These are phyloP conservation scores for Remorina albescens DNA, from an alignment of 2,797 vertebrate species.

Conservation along the genomic window DNA sequence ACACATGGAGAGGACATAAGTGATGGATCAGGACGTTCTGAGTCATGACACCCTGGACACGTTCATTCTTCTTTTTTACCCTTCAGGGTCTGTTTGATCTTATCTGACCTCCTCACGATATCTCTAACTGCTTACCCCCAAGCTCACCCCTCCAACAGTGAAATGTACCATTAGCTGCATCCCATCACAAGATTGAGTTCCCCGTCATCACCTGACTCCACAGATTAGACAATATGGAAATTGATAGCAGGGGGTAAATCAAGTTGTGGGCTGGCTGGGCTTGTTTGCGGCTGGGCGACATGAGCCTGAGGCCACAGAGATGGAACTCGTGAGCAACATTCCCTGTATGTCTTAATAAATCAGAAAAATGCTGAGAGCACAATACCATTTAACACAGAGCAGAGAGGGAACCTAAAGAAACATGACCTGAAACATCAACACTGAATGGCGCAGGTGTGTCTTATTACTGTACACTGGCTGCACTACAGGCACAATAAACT, in stretches of 20 bases:
- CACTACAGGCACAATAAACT: too few relatives aligned
- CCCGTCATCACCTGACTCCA: conserved; percentile 65
- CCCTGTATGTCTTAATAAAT: conserved; percentile 61
- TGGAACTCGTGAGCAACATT: conserved; percentile 42
- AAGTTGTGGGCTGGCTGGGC: conserved; percentile 47
- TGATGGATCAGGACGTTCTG: conserved; percentile 6
- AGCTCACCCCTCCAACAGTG: neutral
- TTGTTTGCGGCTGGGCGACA: conserved; percentile 37
- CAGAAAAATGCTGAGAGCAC: conserved; percentile 39
- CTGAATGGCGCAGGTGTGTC: conserved; percentile 6
- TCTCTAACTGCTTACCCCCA: neutral
- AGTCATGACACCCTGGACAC: neutral
- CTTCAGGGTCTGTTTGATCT: neutral
- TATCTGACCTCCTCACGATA: conserved; percentile 40
- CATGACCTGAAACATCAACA: conserved; percentile 7
- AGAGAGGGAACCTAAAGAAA: conserved; percentile 1
- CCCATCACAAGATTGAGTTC: conserved; percentile 51
- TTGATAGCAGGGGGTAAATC: conserved; percentile 68
- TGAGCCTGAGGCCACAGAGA: conserved; percentile 36
- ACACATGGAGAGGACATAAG: neutral
- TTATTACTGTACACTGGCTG: too few relatives aligned
- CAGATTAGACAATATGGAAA: conserved; percentile 65
- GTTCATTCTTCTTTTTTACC: neutral
- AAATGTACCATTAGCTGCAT: conserved; percentile 42
- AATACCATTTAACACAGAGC: conserved; percentile 29